Evolutionary conservation across 1,140 invertebrate genomes (phyloP), one percentile per base, ranked within the genome.

Genomic region (Scaptomyza graminum): DNA sequence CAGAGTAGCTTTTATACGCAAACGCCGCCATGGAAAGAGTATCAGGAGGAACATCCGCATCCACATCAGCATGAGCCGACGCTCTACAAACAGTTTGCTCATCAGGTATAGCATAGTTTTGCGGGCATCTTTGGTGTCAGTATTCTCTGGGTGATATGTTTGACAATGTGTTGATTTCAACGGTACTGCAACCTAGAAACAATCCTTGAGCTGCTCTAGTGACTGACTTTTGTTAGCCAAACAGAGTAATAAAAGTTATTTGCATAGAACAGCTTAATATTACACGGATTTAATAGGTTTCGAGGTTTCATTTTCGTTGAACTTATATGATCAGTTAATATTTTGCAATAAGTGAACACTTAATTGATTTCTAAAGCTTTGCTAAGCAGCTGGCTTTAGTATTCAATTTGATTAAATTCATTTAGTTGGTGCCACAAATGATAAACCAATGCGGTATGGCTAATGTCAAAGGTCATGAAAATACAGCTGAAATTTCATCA

Each of bases 21-120:
- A 44, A 92, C 91, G 43, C 91, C 91, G 31, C 91, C 91, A 9
- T 92, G 91, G 91, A 92, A 90, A 76, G 91, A 92, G 12, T 92
- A 81, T 39, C 79, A 68, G 13, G 91, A 92, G 55, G 90, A 90
- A 44, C 46, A 75, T 18, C 31, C 50, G 15, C 76, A 73, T 7
- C 41, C 31, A 16, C 75, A 65, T 31, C 50, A 57, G 9, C 63
- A 49, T 31, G 46, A 57, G 12, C 63, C 41, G 11, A 41, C 15
- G 16, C 64, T 25, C 52, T 89, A 79, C 31, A 79, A 88, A 67
- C 65, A 76, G 47, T 88, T 77, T 44, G 47, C 82, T 22, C 78
- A 79, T 12, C 83, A 88, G 69, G 76, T 89, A 67, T 88, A 88
- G 84, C 83, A 68, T 56, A 88, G 63, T 75, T 87, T 60, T 70